A percentile compares a stretch with the other conserved stretches of the same genome.
These are phyloP conservation scores for Lepidurus apus DNA, from an alignment of 1,140 invertebrate species.

Conservation along the genomic window DNA sequence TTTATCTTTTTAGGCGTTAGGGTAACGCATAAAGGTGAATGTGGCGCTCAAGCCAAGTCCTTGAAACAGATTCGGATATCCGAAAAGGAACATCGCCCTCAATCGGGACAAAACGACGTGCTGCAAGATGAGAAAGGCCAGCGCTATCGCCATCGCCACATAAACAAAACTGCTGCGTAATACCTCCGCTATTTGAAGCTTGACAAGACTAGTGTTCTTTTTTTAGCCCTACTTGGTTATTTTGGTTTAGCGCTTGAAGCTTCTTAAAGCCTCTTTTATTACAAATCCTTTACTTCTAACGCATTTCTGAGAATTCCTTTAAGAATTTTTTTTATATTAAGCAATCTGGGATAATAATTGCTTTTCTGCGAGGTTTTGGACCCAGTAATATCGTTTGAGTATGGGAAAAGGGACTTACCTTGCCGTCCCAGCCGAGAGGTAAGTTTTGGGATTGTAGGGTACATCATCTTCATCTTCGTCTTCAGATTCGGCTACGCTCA, in stretches of 20 bases:
- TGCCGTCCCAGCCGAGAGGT: slow-evolving; percentile 98
- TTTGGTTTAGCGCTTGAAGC: no score
- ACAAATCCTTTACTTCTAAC: background rate
- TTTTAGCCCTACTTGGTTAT: no score
- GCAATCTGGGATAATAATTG: slow-evolving; percentile 23
- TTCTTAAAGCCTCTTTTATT: background rate
- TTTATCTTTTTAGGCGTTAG: background rate
- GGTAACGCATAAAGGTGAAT: background rate
- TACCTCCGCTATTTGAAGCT: no score
- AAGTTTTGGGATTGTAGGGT: slow-evolving; percentile 99
- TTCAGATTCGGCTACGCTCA: slow-evolving; percentile 74
- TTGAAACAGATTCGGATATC: slow-evolving; percentile 2
- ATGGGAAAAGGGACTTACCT: slow-evolving; percentile 51
- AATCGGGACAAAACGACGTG: background rate
- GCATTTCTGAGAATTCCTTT: background rate
- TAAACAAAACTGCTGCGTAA: background rate
- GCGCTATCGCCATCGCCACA: background rate
- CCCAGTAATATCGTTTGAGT: background rate
- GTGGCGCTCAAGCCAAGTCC: background rate
- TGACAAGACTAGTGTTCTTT: no score
- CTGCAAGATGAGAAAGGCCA: background rate
- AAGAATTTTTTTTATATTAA: background rate
- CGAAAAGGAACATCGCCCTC: slow-evolving; percentile 1
- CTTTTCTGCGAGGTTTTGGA: background rate
- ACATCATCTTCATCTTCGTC: slow-evolving; percentile 89